A percentile compares a stretch with the other conserved stretches of the same genome.
Conservation (phyloP, 2,888 invertebrate genomes). For the Caenorhabditis angaria region DNA sequence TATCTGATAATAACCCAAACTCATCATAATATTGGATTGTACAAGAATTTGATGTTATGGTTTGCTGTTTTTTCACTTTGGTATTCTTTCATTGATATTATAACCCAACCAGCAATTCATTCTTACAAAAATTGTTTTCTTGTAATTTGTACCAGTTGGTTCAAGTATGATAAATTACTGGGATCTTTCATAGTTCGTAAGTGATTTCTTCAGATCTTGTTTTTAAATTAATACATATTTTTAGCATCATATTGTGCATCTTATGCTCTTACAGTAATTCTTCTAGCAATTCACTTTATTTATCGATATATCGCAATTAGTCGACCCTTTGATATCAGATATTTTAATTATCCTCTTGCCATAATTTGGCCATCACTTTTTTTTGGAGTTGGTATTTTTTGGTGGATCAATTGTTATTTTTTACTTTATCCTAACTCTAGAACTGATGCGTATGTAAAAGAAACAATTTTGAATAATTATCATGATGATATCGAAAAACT, state of each 20-base stretch:
- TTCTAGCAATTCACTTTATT: constrained; percentile 32
- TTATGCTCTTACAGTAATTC: constrained; percentile 23
- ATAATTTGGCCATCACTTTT: constrained; percentile 17
- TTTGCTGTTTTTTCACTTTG: constrained; percentile 27
- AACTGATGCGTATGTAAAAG: constrained; percentile 22
- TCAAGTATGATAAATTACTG: constrained; percentile 26
- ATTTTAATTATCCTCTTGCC: constrained; percentile 12
- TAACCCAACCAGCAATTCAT: constrained; percentile 36
- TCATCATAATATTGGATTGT: constrained; percentile 23
- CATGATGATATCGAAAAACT: too few relatives aligned
- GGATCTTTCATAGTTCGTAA: constrained; percentile 27
- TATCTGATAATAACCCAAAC: constrained; percentile 25
- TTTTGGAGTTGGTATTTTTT: constrained; percentile 17
- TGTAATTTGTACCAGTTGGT: constrained; percentile 35
- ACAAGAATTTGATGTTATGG: constrained; percentile 34
- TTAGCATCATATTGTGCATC: constrained; percentile 29
- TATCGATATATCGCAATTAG: constrained; percentile 24
- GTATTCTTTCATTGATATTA: constrained; percentile 32
- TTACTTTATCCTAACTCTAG: constrained; percentile 15
- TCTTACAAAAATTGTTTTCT: constrained; percentile 29
- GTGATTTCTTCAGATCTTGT: constrained; percentile 5
- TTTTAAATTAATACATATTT: too few relatives aligned
- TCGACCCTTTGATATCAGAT: constrained; percentile 14
- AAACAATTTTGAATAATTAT: constrained; percentile 24
- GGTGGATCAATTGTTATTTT: constrained; percentile 33